phyloP scores from a whole-genome alignment of 2,888 invertebrate genomes.

The Pantelozetes paolii region DNA sequence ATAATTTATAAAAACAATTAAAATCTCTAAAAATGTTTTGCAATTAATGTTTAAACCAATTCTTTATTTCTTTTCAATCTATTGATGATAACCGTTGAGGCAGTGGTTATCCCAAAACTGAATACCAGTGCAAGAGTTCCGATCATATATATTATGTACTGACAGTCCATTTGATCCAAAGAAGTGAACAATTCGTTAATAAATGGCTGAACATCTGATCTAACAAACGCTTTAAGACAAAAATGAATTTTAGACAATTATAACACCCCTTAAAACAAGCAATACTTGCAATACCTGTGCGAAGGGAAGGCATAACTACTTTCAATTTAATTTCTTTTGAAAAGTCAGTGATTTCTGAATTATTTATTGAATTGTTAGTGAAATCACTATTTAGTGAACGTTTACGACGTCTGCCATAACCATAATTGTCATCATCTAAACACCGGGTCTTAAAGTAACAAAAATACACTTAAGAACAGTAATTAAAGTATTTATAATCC shows the following conservation, averaged over 20 bases:
- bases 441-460: neutral
- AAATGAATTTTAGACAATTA: neutral
- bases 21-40: too few species aligned
- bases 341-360: neutral
- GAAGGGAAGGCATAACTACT: constrained; percentile 10
- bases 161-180: neutral
- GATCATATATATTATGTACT: neutral
- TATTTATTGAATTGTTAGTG: neutral
- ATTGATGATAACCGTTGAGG: neutral
- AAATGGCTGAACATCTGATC: neutral
- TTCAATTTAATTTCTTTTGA: neutral
- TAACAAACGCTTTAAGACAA: neutral
- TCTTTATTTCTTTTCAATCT: constrained; percentile 7
- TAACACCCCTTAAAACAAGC: neutral
- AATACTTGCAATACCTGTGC: neutral
- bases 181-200: neutral
- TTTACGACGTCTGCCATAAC: constrained; percentile 1
- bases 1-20: too few species aligned
- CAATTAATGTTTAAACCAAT: too few species aligned
- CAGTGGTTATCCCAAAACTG: neutral
- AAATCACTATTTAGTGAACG: neutral
- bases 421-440: constrained; percentile 2
- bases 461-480: constrained; percentile 2
- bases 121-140: neutral
- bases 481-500: neutral